These are phyloP conservation scores for Ophioderma brevispina DNA, from an alignment of 35 echinoderm and acorn worm genomes.

Conservation along the genomic window DNA sequence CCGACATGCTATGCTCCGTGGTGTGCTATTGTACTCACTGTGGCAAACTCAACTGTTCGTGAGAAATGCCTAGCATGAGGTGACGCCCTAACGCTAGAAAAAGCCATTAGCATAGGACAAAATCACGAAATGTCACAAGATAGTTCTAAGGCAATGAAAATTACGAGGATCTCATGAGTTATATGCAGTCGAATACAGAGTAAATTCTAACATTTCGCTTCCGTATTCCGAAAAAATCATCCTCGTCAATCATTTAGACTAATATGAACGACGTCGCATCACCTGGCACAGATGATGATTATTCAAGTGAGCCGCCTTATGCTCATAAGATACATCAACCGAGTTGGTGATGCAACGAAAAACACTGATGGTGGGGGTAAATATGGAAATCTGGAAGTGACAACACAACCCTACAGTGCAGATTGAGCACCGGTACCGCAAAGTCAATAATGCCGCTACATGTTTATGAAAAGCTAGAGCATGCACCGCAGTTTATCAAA, in stretches of 20 bases:
- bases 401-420: slow-evolving; percentile 16
- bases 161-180: background rate
- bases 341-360: too few species aligned
- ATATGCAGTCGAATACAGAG: too few species aligned
- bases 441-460: slow-evolving; percentile 61
- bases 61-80: slow-evolving; percentile 73
- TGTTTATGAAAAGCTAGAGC: slow-evolving; percentile 7
- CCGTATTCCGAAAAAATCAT: slow-evolving; percentile 33
- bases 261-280: background rate
- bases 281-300: background rate
- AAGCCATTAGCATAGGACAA: background rate
- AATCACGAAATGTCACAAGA: slow-evolving; percentile 22
- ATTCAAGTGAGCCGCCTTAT: background rate
- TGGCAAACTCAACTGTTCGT: slow-evolving; percentile 22
- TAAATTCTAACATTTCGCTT: slow-evolving; percentile 41
- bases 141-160: slow-evolving; percentile 5
- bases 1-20: slow-evolving; percentile 63
- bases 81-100: slow-evolving; percentile 47
- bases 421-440: slow-evolving; percentile 67
- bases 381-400: slow-evolving; percentile 63
- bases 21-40: slow-evolving; percentile 46
- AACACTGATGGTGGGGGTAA: slow-evolving; percentile 34
- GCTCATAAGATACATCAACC: background rate
- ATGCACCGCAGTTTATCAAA: background rate
- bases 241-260: slow-evolving; percentile 23